Conservation (phyloP, 2,888 invertebrate genomes). For the Boloria euphrosyne region DNA sequence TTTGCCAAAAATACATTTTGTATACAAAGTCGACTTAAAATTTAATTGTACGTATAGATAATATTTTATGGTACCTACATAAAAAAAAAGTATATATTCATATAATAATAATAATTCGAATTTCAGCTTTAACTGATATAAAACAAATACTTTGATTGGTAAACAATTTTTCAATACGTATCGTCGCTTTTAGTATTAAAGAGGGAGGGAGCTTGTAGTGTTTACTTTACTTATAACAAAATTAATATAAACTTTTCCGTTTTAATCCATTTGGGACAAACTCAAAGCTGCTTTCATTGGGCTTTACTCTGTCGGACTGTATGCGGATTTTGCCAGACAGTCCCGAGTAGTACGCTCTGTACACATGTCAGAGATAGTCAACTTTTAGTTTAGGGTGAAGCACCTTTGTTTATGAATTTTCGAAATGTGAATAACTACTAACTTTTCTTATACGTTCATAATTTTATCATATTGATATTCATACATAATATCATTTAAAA, state of each 20-base stretch:
- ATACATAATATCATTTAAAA: no score
- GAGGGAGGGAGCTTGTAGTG: conserved; percentile 12
- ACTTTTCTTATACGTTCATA: no score
- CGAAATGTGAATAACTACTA: no score
- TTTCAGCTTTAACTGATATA: background rate
- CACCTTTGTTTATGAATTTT: background rate
- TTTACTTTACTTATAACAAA: conserved; percentile 34
- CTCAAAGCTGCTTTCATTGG: conserved; percentile 70
- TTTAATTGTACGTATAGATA: no score
- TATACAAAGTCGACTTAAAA: no score
- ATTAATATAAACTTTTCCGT: conserved; percentile 51
- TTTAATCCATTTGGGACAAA: conserved; percentile 71
- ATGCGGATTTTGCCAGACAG: conserved; percentile 60
- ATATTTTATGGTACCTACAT: no score
- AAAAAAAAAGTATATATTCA: no score
- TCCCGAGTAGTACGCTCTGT: conserved; percentile 45
- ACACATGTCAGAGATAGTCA: conserved; percentile 21
- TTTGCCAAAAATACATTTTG: no score
- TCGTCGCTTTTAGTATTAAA: background rate
- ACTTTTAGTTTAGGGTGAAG: conserved; percentile 4
- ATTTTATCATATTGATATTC: no score
- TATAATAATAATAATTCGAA: no score
- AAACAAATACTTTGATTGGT: background rate
- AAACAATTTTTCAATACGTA: no score
- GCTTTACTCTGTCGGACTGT: conserved; percentile 66